phyloP scores from a whole-genome alignment of 2,797 vertebrate genomes.

The Artibeus lituratus region DNA sequence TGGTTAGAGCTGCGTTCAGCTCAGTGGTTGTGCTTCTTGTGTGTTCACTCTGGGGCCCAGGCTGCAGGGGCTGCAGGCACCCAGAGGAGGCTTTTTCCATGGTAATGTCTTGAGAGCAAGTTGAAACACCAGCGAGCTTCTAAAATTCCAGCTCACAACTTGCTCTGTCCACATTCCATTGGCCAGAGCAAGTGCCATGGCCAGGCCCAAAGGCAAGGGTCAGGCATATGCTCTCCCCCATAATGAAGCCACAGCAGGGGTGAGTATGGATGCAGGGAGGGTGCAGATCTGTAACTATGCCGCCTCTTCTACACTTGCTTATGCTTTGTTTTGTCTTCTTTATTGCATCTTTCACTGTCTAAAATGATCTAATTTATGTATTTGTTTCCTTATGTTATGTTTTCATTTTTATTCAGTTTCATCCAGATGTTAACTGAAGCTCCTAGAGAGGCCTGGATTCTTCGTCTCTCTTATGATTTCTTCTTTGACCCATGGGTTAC shows the following conservation, averaged over 20 bases:
- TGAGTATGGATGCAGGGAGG: not conserved
- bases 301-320: not conserved
- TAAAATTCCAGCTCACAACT: not conserved
- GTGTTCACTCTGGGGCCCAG: not conserved
- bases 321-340: not conserved
- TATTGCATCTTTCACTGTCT: not conserved
- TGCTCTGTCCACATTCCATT: not conserved
- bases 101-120: not conserved
- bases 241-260: not conserved
- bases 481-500: not conserved
- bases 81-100: not conserved
- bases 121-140: not conserved
- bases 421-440: not conserved
- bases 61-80: not conserved
- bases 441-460: not conserved
- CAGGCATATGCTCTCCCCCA: not conserved
- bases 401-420: not conserved
- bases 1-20: not conserved
- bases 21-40: not conserved
- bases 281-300: not conserved
- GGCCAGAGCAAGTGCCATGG: not conserved
- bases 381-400: not conserved
- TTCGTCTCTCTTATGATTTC: not conserved
- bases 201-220: not conserved
- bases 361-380: not conserved